Conservation (phyloP, 2,888 invertebrate species). For the Cetonia aurata region DNA sequence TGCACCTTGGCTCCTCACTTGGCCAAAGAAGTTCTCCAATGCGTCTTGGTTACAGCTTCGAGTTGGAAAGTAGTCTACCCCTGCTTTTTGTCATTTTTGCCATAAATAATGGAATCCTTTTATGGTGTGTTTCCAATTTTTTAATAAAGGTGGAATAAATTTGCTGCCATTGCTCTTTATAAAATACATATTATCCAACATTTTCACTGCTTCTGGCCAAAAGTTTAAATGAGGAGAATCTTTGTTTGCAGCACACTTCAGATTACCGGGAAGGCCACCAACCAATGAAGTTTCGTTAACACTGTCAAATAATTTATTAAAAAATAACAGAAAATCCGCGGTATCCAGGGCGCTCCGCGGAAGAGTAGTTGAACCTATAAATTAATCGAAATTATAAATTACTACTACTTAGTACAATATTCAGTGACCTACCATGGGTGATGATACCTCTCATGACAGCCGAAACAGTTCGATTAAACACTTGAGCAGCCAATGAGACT, state of each 20-base stretch:
- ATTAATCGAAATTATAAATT: conserved; percentile 14
- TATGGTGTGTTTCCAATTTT: conserved; percentile 48
- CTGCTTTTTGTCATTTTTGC: conserved; percentile 43
- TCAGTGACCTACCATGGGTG: conserved; percentile 11
- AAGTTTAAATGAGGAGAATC: conserved; percentile 24
- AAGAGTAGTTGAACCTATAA: conserved; percentile 14
- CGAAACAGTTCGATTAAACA: conserved; percentile 22
- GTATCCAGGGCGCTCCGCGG: conserved; percentile 42
- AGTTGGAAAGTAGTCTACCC: conserved; percentile 15
- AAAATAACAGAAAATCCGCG: conserved; percentile 42
- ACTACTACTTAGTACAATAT: not conserved
- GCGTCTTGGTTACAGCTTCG: not conserved
- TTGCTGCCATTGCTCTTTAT: conserved; percentile 28
- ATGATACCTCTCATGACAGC: conserved; percentile 12
- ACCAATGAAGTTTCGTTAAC: conserved; percentile 11
- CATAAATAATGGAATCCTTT: conserved; percentile 45
- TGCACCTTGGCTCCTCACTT: not conserved
- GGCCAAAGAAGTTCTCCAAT: not conserved
- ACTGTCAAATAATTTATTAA: conserved; percentile 45
- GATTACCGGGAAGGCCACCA: conserved; percentile 8
- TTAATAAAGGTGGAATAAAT: conserved; percentile 45
- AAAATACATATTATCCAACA: conserved; percentile 29
- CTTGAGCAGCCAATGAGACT: conserved; percentile 31
- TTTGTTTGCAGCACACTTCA: conserved; percentile 18
- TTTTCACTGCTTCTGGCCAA: conserved; percentile 29